Evolutionary conservation across 2,888 invertebrate species (phyloP).

Genomic region (Acrobeloides nanus): DNA sequence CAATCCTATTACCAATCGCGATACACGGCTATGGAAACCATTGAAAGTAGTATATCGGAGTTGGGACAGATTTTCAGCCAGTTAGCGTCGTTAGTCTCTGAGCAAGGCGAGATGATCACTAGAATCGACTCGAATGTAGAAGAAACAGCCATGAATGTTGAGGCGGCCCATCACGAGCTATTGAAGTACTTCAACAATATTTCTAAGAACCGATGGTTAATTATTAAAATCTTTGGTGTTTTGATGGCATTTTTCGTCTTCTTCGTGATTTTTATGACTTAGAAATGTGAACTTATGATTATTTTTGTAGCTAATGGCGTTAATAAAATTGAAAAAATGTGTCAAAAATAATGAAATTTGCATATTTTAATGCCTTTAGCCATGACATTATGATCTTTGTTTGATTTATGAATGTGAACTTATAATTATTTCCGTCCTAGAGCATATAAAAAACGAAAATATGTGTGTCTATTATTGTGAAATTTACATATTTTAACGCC

Average conservation of each 20-base stretch:
- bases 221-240: constrained; percentile 97
- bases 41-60: constrained; percentile 96
- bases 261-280: constrained; percentile 92
- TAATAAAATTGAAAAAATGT: not conserved
- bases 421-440: too few species aligned
- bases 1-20: constrained; percentile 83
- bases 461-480: too few species aligned
- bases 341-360: not conserved
- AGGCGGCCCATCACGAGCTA: constrained; percentile 92
- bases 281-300: constrained; percentile 42
- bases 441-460: too few species aligned
- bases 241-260: constrained; percentile 97
- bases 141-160: constrained; percentile 88
- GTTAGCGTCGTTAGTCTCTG: constrained; percentile 76
- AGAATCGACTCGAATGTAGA: constrained; percentile 94
- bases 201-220: constrained; percentile 91
- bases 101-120: constrained; percentile 81
- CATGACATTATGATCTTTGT: too few species aligned
- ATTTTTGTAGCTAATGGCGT: not conserved
- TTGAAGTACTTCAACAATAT: constrained; percentile 91
- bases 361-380: not conserved
- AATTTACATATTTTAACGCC: too few species aligned
- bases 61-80: constrained; percentile 84
- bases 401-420: too few species aligned
- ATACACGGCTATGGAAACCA: constrained; percentile 96